Percentiles rank a stretch among this genome's conserved stretches.
These are phyloP conservation scores for Gymnogyps californianus DNA, from an alignment of 2,113 vertebrate genomes.

Conservation along the genomic window DNA sequence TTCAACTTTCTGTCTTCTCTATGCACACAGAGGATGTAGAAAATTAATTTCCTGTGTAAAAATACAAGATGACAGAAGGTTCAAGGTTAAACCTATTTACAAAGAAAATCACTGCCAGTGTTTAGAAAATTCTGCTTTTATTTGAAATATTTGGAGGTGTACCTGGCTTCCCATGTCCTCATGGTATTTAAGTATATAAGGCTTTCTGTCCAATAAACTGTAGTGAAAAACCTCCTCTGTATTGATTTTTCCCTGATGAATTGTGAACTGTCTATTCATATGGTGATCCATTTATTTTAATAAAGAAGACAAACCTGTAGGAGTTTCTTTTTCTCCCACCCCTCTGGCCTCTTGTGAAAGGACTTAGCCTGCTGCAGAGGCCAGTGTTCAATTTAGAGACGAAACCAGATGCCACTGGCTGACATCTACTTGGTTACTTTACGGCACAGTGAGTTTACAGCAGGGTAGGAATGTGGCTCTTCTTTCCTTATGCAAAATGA, in stretches of 20 bases:
- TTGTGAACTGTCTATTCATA: constrained; percentile 62
- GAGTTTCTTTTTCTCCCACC: constrained; percentile 36
- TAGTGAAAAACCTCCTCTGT: constrained; percentile 16
- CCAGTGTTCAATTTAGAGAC: not conserved
- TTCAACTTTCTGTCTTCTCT: constrained; percentile 69
- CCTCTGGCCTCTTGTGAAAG: constrained; percentile 23
- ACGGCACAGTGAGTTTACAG: not conserved
- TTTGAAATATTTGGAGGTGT: constrained; percentile 71
- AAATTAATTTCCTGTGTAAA: constrained; percentile 87
- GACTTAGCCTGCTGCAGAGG: not conserved
- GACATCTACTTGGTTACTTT: constrained; percentile 3
- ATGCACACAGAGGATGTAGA: constrained; percentile 70
- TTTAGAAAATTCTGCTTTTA: constrained; percentile 71
- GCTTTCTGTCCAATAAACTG: constrained; percentile 52
- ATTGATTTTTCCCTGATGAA: constrained; percentile 57
- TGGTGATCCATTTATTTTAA: constrained; percentile 58
- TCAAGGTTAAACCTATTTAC: constrained; percentile 81
- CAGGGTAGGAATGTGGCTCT: not conserved
- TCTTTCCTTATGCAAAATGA: not conserved
- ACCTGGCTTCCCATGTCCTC: constrained; percentile 63
- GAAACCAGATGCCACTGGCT: constrained; percentile 19
- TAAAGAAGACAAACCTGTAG: constrained; percentile 53
- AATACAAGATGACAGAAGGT: constrained; percentile 79
- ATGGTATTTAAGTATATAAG: constrained; percentile 54
- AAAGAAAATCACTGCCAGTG: constrained; percentile 72